phyloP scores from a whole-genome alignment of 2,797 vertebrate genomes.

The Artibeus lituratus region DNA sequence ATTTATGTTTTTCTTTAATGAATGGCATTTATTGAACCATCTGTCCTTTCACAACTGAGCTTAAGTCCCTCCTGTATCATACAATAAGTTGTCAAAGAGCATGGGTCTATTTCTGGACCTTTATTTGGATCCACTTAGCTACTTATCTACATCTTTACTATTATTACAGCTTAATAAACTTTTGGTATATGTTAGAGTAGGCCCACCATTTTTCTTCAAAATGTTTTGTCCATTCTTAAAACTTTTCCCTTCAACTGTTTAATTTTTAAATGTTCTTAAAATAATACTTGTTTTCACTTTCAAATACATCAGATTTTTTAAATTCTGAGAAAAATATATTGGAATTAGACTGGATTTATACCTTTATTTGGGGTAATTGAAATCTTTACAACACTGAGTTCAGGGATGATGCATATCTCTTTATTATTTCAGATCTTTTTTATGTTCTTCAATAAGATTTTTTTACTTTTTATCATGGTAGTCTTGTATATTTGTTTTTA shows the following conservation, averaged over 20 bases:
- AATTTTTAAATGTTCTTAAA: not conserved
- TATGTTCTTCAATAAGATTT: not conserved
- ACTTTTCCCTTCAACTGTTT: not conserved
- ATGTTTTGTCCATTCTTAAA: not conserved
- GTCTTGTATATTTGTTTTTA: not conserved
- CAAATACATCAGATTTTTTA: not conserved
- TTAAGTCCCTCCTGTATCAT: not conserved
- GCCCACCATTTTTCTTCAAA: not conserved
- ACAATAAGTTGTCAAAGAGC: not conserved
- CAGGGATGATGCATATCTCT: not conserved
- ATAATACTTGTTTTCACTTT: not conserved
- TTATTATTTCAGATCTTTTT: not conserved
- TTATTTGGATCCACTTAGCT: not conserved
- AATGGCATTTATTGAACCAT: not conserved
- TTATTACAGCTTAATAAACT: not conserved
- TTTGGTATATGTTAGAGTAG: not conserved
- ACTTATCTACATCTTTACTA: not conserved
- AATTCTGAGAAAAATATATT: not conserved
- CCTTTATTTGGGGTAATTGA: not conserved
- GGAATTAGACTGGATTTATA: not conserved
- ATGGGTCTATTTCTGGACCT: not conserved
- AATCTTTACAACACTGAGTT: not conserved
- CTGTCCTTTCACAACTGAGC: not conserved
- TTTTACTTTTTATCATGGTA: not conserved
- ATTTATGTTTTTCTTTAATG: not conserved